Base-by-base conservation (phyloP, 2,888 invertebrate species). In the Spilosoma lubricipeda region DNA sequence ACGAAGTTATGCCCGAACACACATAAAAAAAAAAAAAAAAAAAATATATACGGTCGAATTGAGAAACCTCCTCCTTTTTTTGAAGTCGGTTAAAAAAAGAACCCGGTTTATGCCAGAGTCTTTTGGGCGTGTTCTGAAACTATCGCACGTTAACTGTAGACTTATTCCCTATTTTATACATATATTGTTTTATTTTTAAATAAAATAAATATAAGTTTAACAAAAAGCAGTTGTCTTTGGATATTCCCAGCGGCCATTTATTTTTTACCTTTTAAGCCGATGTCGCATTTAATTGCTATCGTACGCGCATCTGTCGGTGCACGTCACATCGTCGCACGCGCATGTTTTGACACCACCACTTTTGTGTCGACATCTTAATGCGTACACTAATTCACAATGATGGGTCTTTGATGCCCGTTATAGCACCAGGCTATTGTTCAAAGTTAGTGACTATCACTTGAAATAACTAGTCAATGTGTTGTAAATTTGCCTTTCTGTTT, bases 291-390 rank as follows among this genome's bases (percentile, higher is more conserved):
- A 72, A 81, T 85, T 70, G 59, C 74, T 70, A 71, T 75, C 65
- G 65, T 74, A 2, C n/a, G 79, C 79, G 81, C 91, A 91, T 87
- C 86, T 91, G 92, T 85, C 80, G 83, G 66, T 75, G 18, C 76
- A 66, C 80, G 78, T 87, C 83, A 70, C 79, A 52, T 56, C 64
- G 73, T 67, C 79, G 77, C 76, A 67, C 80, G 36, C 45, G 76
- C 87, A 88, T 91, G 90, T 89, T 90, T 82, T 90, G 91, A 91
- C 91, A 82, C 72, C 48, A 67, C 72, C 86, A 80, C 84, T 86
- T 87, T 87, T 82, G 80, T 76, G 72, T 73, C 79, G 85, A 81
- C 81, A 71, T 80, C 71, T 80, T 87, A 88, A 89, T 89, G 89
- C 82, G 79, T 78, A 78, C 75, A 79, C 83, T 90, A 89, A 92